Evolutionary conservation across 2,113 vertebrate species (phyloP).

Genomic region (Uria aalge): DNA sequence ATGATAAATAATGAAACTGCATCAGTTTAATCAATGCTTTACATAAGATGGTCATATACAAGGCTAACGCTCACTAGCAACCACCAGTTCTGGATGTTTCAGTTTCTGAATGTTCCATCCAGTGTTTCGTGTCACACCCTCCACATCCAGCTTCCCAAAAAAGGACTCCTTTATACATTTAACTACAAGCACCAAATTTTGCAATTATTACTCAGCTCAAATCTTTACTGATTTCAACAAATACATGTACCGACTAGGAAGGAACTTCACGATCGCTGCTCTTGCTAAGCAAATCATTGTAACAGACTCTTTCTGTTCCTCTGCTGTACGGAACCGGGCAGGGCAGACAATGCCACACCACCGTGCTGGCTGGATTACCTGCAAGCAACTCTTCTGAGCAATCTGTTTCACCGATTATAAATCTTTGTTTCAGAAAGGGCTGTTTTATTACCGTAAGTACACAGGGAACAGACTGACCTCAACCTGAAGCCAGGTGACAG

Average conservation of each 20-base stretch:
- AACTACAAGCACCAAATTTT: neutral
- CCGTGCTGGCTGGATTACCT: neutral
- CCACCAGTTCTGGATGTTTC: too few relatives aligned
- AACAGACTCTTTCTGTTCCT: neutral
- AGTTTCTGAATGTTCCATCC: neutral
- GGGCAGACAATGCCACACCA: neutral
- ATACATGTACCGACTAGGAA: rapidly evolving
- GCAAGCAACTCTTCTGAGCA: neutral
- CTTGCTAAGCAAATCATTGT: neutral
- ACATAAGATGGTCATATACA: too few relatives aligned
- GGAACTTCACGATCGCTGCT: neutral
- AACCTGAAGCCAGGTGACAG: constrained; percentile 75
- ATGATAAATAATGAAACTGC: neutral
- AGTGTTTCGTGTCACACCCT: rapidly evolving
- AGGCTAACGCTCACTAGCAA: too few relatives aligned
- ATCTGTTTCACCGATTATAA: neutral
- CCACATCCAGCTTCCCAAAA: neutral
- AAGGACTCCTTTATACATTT: rapidly evolving
- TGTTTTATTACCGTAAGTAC: neutral
- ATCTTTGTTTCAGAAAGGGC: constrained; percentile 13
- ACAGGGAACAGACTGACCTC: constrained; percentile 63
- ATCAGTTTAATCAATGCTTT: neutral
- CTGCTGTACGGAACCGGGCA: rapidly evolving
- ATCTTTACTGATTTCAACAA: neutral
- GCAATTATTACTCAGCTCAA: neutral